Evolutionary conservation across 1,140 invertebrate species (phyloP).

Genomic region (Cydia amplana): DNA sequence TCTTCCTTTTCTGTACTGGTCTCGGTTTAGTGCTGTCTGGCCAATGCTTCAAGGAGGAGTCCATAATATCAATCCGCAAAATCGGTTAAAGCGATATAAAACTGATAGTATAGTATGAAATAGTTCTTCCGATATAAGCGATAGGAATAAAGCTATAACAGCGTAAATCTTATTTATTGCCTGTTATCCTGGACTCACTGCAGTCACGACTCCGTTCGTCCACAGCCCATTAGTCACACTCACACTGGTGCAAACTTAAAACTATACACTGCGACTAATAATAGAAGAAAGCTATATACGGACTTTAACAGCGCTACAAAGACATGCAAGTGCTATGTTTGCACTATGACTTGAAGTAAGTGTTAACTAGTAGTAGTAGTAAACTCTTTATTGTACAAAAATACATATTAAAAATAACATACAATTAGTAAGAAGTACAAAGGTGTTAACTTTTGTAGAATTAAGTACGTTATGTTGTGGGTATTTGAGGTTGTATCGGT

Average conservation of each 20-base stretch:
- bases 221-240: slow-evolving; percentile 55
- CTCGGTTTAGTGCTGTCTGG: no score
- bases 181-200: slow-evolving; percentile 51
- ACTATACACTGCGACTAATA: slow-evolving; percentile 29
- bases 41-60: no score
- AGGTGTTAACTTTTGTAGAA: no score
- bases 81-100: no score
- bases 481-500: no score
- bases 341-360: neutral
- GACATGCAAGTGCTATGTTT: neutral
- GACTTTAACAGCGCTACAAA: neutral
- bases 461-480: no score
- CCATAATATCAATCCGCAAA: no score
- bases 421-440: no score
- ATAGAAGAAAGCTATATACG: slow-evolving; percentile 16
- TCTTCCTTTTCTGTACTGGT: no score
- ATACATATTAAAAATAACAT: no score
- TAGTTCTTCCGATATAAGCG: slow-evolving; percentile 54
- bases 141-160: slow-evolving; percentile 41
- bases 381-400: no score
- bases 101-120: slow-evolving; percentile 35
- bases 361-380: no score
- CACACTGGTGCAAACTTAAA: slow-evolving; percentile 40
- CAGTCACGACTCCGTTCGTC: slow-evolving; percentile 55
- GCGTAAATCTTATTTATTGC: slow-evolving; percentile 54